phyloP scores from a whole-genome alignment of 2,113 vertebrate genomes.

The Gadus chalcogrammus region DNA sequence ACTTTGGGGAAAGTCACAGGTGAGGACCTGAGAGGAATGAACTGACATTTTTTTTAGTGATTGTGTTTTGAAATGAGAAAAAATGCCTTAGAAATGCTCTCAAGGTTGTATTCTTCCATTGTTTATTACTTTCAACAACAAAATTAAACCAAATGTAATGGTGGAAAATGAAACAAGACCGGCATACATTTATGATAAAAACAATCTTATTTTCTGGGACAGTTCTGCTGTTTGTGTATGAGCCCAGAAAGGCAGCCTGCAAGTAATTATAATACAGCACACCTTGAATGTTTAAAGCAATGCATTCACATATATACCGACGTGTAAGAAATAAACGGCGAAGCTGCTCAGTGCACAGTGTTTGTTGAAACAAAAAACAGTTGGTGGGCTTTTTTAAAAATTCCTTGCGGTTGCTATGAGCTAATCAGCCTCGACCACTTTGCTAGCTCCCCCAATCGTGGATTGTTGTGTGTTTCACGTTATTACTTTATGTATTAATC shows the following conservation, averaged over 20 bases:
- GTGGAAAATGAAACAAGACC: slow-evolving; percentile 1
- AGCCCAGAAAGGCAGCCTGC: too few species aligned
- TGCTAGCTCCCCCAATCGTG: neutral
- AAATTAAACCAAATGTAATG: too few species aligned
- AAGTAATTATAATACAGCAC: too few species aligned
- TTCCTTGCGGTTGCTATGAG: neutral
- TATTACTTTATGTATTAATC: slow-evolving; percentile 23
- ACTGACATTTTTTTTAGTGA: neutral
- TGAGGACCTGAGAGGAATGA: slow-evolving; percentile 49
- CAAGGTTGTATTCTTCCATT: neutral
- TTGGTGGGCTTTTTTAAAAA: neutral
- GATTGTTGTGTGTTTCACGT: neutral
- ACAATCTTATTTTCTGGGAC: neutral
- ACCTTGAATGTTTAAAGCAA: too few species aligned
- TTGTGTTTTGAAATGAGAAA: slow-evolving; percentile 3
- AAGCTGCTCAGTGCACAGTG: too few species aligned
- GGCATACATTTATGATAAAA: neutral
- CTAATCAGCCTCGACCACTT: neutral
- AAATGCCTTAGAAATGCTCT: neutral
- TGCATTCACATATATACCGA: too few species aligned
- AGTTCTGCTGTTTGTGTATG: too few species aligned
- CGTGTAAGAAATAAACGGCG: too few species aligned
- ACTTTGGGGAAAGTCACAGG: slow-evolving; percentile 83
- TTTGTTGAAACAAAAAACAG: too few species aligned
- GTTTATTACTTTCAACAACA: too few species aligned